Base-by-base conservation (phyloP, 2,113 vertebrate genomes). In the Excalfactoria chinensis region DNA sequence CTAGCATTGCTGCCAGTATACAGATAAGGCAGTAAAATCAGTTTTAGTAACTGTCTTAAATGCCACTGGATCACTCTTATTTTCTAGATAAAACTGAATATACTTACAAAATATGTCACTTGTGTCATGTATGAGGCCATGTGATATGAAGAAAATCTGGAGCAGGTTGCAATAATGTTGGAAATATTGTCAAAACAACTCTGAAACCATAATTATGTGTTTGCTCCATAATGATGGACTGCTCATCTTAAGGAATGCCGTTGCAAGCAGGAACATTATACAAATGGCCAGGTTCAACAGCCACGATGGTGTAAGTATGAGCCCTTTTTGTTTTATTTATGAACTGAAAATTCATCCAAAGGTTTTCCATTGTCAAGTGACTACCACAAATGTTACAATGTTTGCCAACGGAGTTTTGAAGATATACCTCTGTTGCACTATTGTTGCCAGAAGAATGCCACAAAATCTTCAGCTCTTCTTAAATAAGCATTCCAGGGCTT, bases 251-350 rank as follows among this genome's bases (percentile, higher is more conserved):
- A 95, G 89, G 92, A 95, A 96, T 93, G 94, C 95, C 95, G 89
- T 68, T 86, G 91, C 82, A 97, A 97, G 96, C 96, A 95, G 88
- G 92, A 97, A 97, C 91, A 94, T 97, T 97, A 93, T 96, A 94
- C 71, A 96, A 75, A 81, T 92, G 96, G 93, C 96, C 94, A 95
- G 82, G 68, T 95, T 96, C 96, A 94, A 84, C 88, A 91, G 95
- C 81, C 90, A 88, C 64, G 56, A 93, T 88, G 51, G 0, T 89
- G 95, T 93, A 95, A 97, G 95, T 89, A 88, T 93, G 89, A 94
- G 80, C 32, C 90, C 63, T 95, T 97, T 72, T 96, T 92, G 88
- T 86, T 97, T 97, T 97, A 97, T 98, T 98, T 98, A 97, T 97
- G 96, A 98, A 86, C 89, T 94, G 91, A 98, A 97, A 97, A 97